Evolutionary conservation across 2,113 vertebrate genomes (phyloP).

Genomic region (Dinomys branickii): DNA sequence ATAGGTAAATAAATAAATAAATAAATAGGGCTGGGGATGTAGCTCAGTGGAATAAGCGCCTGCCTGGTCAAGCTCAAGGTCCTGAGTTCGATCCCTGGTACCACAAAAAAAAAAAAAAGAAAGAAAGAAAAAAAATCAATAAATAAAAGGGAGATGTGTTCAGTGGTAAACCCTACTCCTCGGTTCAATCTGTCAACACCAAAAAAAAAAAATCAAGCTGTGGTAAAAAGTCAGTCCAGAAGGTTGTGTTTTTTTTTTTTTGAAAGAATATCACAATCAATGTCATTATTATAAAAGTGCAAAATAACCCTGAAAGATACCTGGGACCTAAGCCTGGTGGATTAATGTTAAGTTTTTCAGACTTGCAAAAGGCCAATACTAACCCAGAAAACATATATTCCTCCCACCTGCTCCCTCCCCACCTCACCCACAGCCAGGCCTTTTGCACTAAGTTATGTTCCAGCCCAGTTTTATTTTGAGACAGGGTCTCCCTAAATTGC

Average conservation of each 20-base stretch:
- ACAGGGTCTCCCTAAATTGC: not conserved
- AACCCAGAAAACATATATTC: not conserved
- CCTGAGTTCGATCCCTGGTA: no score
- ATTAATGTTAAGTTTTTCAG: not conserved
- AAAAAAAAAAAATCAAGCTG: not conserved
- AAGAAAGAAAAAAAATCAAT: no score
- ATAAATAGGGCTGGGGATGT: no score
- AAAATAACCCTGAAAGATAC: not conserved
- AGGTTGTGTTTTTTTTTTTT: no score
- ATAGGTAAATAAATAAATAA: no score
- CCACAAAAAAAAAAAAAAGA: no score
- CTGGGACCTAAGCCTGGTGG: not conserved
- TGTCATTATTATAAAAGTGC: not conserved
- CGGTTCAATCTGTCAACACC: not conserved
- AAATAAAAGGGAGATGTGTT: not conserved
- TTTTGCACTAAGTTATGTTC: not conserved
- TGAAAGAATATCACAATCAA: not conserved
- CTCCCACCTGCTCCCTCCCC: not conserved
- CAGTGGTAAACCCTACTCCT: not conserved
- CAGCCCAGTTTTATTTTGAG: not conserved
- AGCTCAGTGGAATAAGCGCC: no score
- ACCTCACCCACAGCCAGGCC: not conserved
- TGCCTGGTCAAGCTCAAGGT: no score
- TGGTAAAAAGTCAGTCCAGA: not conserved
- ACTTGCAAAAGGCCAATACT: not conserved